Evolutionary conservation across 37 sponge, comb jelly and placozoan genomes (phyloP).

Genomic region (Oscarella lobularis): DNA sequence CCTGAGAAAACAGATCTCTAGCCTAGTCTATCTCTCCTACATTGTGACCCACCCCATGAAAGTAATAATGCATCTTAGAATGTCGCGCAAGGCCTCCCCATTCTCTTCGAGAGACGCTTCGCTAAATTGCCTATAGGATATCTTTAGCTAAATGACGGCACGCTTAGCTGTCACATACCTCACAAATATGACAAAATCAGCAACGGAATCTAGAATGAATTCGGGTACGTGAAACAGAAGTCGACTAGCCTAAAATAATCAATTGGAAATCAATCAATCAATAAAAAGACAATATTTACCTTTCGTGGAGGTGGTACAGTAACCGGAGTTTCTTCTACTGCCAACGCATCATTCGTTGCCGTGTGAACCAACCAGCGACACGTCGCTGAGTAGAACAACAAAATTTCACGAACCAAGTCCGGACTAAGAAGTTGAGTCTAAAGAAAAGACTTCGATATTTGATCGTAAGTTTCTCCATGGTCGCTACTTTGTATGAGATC

Average conservation of each 20-base stretch:
- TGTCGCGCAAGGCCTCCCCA: background rate
- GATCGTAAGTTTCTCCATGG: background rate
- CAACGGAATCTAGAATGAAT: background rate
- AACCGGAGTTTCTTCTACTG: too few relatives aligned
- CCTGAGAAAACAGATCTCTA: background rate
- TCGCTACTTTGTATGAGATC: background rate
- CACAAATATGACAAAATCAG: slow-evolving; percentile 7
- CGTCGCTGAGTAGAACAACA: background rate
- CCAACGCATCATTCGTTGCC: too few relatives aligned
- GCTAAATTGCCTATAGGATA: background rate
- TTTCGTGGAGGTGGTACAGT: too few relatives aligned
- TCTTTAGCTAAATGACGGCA: background rate
- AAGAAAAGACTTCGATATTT: background rate
- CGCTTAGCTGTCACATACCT: background rate
- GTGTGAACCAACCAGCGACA: background rate
- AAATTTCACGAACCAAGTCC: background rate
- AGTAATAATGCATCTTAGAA: background rate
- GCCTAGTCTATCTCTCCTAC: background rate
- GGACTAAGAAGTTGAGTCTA: background rate
- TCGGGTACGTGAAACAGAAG: background rate
- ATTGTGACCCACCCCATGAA: background rate
- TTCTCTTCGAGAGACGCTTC: background rate
- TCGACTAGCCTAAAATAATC: background rate
- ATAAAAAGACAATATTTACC: too few relatives aligned
- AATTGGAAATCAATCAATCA: too few relatives aligned